A percentile compares a stretch with the other conserved stretches of the same genome.
Conservation (phyloP, 1,140 invertebrate genomes). For the Trachymyrmex cornetzi region DNA sequence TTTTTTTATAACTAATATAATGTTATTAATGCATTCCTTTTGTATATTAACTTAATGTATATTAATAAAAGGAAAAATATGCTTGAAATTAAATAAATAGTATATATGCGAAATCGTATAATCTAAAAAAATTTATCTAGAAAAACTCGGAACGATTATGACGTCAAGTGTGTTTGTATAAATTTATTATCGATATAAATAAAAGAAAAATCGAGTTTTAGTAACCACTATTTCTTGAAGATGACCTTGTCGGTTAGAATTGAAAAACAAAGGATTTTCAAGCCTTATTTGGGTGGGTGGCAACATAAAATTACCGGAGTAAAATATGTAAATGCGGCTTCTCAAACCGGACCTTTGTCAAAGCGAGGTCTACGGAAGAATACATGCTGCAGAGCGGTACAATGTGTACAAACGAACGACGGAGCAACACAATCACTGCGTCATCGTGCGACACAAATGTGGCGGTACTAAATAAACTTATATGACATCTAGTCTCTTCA, state of each 20-base stretch:
- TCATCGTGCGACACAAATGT: slow-evolving; percentile 82
- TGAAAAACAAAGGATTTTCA: slow-evolving; percentile 87
- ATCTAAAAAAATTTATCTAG: not conserved
- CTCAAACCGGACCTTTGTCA: slow-evolving; percentile 88
- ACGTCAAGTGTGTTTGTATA: not conserved
- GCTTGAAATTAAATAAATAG: slow-evolving; percentile 2
- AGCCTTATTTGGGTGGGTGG: slow-evolving; percentile 90
- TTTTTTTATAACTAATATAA: not conserved
- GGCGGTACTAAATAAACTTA: slow-evolving; percentile 79
- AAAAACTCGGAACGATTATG: not conserved
- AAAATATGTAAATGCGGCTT: slow-evolving; percentile 89
- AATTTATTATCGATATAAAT: slow-evolving; percentile 31
- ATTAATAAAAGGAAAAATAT: not conserved
- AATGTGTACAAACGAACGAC: slow-evolving; percentile 87
- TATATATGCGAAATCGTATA: not conserved
- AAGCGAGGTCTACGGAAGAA: slow-evolving; percentile 85
- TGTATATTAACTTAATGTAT: not conserved
- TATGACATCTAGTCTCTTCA: not conserved
- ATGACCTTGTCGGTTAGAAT: slow-evolving; percentile 84
- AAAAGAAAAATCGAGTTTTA: slow-evolving; percentile 7
- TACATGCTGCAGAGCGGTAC: slow-evolving; percentile 87
- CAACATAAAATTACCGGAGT: slow-evolving; percentile 87
- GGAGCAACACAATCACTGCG: slow-evolving; percentile 80
- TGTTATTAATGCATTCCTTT: not conserved
- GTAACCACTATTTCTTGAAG: not conserved